Base-by-base conservation (phyloP, 1,140 invertebrate species). In the Zaprionus africanus region DNA sequence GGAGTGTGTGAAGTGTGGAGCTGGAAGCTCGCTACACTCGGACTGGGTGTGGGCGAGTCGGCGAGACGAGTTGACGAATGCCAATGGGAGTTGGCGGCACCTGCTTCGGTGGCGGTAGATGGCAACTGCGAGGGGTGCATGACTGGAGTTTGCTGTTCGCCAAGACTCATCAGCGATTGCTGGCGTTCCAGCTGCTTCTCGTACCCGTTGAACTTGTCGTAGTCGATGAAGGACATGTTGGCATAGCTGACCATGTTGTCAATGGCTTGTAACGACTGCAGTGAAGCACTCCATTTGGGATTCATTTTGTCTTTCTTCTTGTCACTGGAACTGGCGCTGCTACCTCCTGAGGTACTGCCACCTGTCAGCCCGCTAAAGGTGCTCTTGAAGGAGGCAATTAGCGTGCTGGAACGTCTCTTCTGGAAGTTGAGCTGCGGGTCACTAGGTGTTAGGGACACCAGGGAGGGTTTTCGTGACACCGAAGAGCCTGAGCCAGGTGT, bases 161-260 rank as follows among this genome's bases (percentile, higher is more conserved):
- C 86, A 5, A 92, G 60, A 58, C 91, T 92, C 73, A 92, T 81
- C 1, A 83, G 46, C 5, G 91, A 92, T 9, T 91, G 84, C 63
- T 91, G 90, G 2, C 82, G 81, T 53, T 92, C 90, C 72, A 93
- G 67, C 51, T 92, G 86, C 68, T 91, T 90, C 66, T 93, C 92
- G 22, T 93, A 93, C 38, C 77, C 82, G 34, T 92, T 93, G 59
- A 93, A 93, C 70, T 93, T 93, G 69, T 93, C 92, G 46, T 93
- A 93, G 67, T 93, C 90, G 13, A 93, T 92, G 63, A 92, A 93
- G 36, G 88, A 92, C 85, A 93, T 87, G 60, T 93, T 92, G 62
- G 90, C 85, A 77, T 93, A 93, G 62, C 90, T 92, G 34, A 93
- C 92, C 92, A 93, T 93, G 57, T 92, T 92, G 53, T 93, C 92